phyloP scores from a whole-genome alignment of 2,797 vertebrate genomes.

The Squalus acanthias region DNA sequence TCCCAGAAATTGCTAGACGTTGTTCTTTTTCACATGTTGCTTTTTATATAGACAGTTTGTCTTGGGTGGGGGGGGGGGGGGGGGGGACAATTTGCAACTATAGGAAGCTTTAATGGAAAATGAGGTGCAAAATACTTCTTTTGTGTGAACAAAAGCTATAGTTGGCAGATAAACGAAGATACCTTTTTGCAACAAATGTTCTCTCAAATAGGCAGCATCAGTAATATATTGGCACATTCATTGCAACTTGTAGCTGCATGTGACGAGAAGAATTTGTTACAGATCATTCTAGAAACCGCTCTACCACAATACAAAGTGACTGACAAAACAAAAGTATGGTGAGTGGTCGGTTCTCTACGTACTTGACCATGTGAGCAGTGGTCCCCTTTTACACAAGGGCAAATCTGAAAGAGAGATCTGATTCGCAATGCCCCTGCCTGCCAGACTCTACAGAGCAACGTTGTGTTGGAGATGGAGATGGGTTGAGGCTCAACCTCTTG shows the following conservation, averaged over 20 bases:
- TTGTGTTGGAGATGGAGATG: no score
- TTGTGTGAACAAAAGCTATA: no score
- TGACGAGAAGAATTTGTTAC: neutral
- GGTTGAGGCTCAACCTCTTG: no score
- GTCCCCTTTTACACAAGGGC: no score
- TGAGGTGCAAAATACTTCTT: no score
- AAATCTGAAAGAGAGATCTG: no score
- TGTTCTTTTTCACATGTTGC: neutral
- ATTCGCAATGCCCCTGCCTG: no score
- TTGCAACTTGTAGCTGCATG: neutral
- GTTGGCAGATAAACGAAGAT: no score
- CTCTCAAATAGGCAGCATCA: neutral
- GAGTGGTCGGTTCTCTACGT: neutral
- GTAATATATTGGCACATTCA: neutral
- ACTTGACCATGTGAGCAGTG: neutral
- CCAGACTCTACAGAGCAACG: no score
- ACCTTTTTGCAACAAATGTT: neutral
- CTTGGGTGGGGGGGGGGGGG: neutral
- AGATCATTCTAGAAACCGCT: neutral
- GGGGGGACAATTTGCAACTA: neutral
- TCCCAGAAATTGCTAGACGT: neutral
- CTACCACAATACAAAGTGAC: neutral
- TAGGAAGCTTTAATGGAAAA: neutral
- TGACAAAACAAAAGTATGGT: neutral
- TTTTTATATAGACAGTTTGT: neutral